Evolutionary conservation across 53 echinoderm and acorn worm genomes (phyloP), one percentile per base, ranked within the genome.

Genomic region (Stichopus horrens): DNA sequence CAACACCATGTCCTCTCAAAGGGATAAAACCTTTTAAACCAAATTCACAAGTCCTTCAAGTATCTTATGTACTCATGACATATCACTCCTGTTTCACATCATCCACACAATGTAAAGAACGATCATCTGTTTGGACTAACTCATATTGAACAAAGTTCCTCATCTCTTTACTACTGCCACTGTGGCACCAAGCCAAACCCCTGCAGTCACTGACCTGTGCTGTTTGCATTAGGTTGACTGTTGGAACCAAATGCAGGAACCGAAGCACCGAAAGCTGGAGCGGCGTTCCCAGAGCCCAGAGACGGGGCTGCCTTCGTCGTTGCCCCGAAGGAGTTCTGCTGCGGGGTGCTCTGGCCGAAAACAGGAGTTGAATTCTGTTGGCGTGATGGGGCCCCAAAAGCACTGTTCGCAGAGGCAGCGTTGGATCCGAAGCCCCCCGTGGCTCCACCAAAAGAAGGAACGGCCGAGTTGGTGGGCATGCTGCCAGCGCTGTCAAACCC

Each of bases 191-290:
- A 37, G 37, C 37, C 37, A 37, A 37, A 37, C 0, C 37, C 37
- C 37, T 37, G 37, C 37, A 37, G 37, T 37, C 37, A 37, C 37
- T 56, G 21, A 81, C 81, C 81, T 81, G 81, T 20, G 56, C 57
- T 81, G 58, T 81, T 81, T 52, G 81, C 10, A 79, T 16, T 79
- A 5, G 7, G 54, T 57, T 56, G 81, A 54, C 58, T 81, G 5
- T 76, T 90, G n/a, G 90, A 57, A 5, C 94, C 94, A 78, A 93
- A 93, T 5, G 92, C 89, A 37, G 92, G 92, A 52, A 91, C 63
- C 8, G 88, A 76, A 18, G 87, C n/a, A 57, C 90, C 91, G 65
- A 91, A 88, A 20, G 88, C 77, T 74, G 82, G 86, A 54, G 88
- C n/a, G 16, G 73, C 60, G 75, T 79, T 91, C 71, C 14, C 71